These are phyloP conservation scores for Anabacerthia variegaticeps DNA, from an alignment of 2,797 vertebrate species.

Conservation along the genomic window DNA sequence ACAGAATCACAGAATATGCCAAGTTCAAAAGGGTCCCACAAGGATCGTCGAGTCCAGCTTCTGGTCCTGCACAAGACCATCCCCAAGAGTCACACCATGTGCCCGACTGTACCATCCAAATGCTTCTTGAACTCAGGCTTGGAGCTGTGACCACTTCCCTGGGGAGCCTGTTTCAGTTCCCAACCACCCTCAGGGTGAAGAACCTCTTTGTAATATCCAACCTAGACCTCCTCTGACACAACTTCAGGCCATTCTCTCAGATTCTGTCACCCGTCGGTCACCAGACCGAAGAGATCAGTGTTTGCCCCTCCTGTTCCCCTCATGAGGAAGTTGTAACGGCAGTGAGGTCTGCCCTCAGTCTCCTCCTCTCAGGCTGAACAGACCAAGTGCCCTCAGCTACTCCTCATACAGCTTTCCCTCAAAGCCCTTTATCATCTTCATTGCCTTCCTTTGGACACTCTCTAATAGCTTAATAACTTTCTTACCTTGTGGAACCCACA, in stretches of 20 bases:
- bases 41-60: neutral
- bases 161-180: neutral
- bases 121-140: neutral
- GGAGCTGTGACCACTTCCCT: neutral
- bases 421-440: neutral
- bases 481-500: neutral
- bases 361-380: neutral
- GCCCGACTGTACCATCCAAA: neutral
- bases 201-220: neutral
- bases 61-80: neutral
- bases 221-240: neutral
- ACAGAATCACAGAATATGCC: neutral
- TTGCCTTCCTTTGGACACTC: neutral
- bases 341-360: neutral
- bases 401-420: neutral
- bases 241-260: neutral
- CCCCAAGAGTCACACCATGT: neutral
- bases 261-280: neutral
- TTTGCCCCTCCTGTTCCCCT: neutral
- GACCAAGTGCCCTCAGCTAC: neutral
- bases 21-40: neutral
- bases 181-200: neutral
- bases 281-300: neutral
- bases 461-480: neutral
- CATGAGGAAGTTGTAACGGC: neutral